phyloP scores from a whole-genome alignment of 1,140 invertebrate genomes.

The Pseudachorutes palmiensis region DNA sequence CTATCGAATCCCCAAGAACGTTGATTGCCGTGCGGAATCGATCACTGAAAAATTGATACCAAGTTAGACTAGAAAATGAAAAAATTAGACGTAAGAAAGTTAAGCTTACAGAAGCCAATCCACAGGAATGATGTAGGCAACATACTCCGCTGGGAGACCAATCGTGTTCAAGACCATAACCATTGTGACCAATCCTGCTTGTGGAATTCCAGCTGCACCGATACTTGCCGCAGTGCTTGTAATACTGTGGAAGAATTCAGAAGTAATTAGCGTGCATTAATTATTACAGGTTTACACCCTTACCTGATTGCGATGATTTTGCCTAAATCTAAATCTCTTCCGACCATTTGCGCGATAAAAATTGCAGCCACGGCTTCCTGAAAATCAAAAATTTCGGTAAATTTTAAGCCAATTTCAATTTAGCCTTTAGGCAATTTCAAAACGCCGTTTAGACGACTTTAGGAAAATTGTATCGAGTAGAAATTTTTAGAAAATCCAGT shows the following conservation, averaged over 20 bases:
- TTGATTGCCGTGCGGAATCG: constrained; percentile 53
- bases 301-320: constrained; percentile 31
- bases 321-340: constrained; percentile 40
- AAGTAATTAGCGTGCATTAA: background rate
- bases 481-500: too few species aligned
- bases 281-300: constrained; percentile 41
- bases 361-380: constrained; percentile 38
- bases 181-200: constrained; percentile 52
- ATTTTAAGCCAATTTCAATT: background rate
- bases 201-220: constrained; percentile 56
- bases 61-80: constrained; percentile 8
- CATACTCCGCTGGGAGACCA: constrained; percentile 54
- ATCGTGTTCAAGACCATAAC: constrained; percentile 58
- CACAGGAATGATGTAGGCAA: constrained; percentile 56
- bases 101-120: constrained; percentile 65
- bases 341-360: constrained; percentile 53
- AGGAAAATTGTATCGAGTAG: too few species aligned
- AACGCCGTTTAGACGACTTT: too few species aligned
- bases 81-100: background rate
- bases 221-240: constrained; percentile 57
- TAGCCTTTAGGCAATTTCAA: background rate
- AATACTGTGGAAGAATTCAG: constrained; percentile 45
- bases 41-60: constrained; percentile 48
- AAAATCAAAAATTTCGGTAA: background rate
- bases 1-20: constrained; percentile 50